Evolutionary conservation across 2,113 vertebrate genomes (phyloP).

Genomic region (Charina bottae): DNA sequence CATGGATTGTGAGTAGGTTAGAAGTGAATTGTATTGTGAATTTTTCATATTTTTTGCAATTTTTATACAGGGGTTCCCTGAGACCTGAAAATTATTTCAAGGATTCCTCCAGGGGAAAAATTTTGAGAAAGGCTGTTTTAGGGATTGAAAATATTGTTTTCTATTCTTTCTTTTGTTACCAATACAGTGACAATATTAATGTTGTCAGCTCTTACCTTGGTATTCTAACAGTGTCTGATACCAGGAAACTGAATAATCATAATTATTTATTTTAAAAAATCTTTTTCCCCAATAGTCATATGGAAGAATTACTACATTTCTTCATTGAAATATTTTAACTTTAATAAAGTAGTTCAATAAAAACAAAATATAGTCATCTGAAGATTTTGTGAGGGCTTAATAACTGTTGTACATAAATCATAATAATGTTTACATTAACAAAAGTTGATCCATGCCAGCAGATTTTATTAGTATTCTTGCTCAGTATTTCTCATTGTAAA

Average conservation of each 20-base stretch:
- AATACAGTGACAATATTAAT: neutral
- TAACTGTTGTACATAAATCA: slow-evolving; percentile 7
- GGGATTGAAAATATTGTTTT: neutral
- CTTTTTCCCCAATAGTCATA: slow-evolving; percentile 4
- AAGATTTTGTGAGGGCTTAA: slow-evolving; percentile 32
- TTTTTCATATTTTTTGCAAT: neutral
- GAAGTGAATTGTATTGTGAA: neutral
- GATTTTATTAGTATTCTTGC: slow-evolving; percentile 3
- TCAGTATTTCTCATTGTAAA: slow-evolving; percentile 22
- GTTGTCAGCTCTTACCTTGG: neutral
- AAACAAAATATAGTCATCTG: slow-evolving; percentile 16
- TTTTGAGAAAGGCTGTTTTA: neutral
- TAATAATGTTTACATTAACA: slow-evolving; percentile 40
- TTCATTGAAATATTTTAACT: slow-evolving; percentile 19
- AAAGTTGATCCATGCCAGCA: slow-evolving; percentile 27
- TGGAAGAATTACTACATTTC: slow-evolving; percentile 14
- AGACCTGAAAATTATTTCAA: neutral
- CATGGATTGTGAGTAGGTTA: neutral
- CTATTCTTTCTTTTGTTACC: neutral
- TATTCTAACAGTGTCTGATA: neutral
- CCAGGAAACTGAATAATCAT: neutral
- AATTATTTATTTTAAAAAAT: neutral
- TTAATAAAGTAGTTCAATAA: slow-evolving; percentile 5
- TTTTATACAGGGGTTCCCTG: neutral
- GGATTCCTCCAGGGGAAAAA: neutral